Evolutionary conservation across 37 sponge, comb jelly and placozoan genomes (phyloP).

Genomic region (Sycon ciliatum): DNA sequence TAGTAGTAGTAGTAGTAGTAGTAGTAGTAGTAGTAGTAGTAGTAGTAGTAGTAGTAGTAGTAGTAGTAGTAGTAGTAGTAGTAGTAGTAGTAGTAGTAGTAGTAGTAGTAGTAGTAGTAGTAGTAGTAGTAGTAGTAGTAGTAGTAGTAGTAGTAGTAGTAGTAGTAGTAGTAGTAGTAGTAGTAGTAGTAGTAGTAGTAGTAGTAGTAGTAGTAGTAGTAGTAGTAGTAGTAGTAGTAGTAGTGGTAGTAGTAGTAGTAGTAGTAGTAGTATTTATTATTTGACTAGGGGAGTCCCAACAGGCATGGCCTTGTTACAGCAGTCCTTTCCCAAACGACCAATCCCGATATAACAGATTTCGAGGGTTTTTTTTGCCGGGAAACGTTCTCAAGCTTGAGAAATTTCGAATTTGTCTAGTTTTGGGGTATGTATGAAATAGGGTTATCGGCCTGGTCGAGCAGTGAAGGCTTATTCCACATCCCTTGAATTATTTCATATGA

Average conservation of each 20-base stretch:
- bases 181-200: slow-evolving; percentile 6
- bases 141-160: slow-evolving; percentile 8
- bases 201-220: slow-evolving; percentile 8
- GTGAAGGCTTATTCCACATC: too few species aligned
- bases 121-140: slow-evolving; percentile 6
- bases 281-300: too few species aligned
- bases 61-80: slow-evolving; percentile 6
- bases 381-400: too few species aligned
- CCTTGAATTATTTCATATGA: too few species aligned
- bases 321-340: too few species aligned
- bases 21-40: slow-evolving; percentile 8
- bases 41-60: slow-evolving; percentile 8
- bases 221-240: slow-evolving; percentile 8
- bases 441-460: too few species aligned
- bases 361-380: too few species aligned
- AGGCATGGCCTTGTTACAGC: too few species aligned
- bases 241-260: slow-evolving; percentile 1
- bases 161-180: slow-evolving; percentile 8
- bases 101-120: slow-evolving; percentile 8
- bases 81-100: slow-evolving; percentile 8
- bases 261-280: too few species aligned
- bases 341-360: too few species aligned
- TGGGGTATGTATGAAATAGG: too few species aligned
- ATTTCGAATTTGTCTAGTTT: too few species aligned
- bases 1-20: slow-evolving; percentile 6